A percentile compares a stretch with the other conserved stretches of the same genome.
phyloP scores from a whole-genome alignment of 2,113 vertebrate species.

The Daubentonia madagascariensis region DNA sequence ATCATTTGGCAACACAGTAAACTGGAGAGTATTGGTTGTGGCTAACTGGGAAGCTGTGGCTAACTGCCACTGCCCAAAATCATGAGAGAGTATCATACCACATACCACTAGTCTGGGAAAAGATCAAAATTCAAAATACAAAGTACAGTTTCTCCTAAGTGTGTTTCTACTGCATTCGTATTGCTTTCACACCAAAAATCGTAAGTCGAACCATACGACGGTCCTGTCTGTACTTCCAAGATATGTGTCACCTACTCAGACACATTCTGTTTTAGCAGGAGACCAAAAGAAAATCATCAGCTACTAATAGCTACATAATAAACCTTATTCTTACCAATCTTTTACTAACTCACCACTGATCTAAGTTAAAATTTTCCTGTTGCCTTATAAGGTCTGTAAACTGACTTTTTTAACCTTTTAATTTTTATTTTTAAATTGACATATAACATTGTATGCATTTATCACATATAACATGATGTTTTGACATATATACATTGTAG shows the following conservation, averaged over 20 bases:
- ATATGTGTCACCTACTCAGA: neutral
- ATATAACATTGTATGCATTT: neutral
- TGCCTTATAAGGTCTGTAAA: neutral
- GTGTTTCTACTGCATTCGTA: neutral
- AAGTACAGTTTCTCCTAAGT: neutral
- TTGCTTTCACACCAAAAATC: neutral
- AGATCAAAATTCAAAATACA: neutral
- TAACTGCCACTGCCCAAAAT: neutral
- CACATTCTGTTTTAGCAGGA: neutral
- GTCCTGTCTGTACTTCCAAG: neutral
- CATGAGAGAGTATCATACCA: neutral
- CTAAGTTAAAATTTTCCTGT: neutral
- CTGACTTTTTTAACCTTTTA: neutral
- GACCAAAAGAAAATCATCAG: constrained; percentile 13
- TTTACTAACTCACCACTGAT: neutral
- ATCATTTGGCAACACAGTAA: neutral
- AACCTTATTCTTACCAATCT: neutral
- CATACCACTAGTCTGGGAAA: neutral
- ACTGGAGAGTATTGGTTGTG: neutral
- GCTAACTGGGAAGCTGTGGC: neutral
- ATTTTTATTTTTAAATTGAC: neutral
- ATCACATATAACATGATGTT: neutral
- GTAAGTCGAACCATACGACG: neutral
- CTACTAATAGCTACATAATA: neutral
- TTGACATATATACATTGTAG: neutral